Evolutionary conservation across 2,888 invertebrate genomes (phyloP), one percentile per base, ranked within the genome.

Genomic region (Trichacis sp.): DNA sequence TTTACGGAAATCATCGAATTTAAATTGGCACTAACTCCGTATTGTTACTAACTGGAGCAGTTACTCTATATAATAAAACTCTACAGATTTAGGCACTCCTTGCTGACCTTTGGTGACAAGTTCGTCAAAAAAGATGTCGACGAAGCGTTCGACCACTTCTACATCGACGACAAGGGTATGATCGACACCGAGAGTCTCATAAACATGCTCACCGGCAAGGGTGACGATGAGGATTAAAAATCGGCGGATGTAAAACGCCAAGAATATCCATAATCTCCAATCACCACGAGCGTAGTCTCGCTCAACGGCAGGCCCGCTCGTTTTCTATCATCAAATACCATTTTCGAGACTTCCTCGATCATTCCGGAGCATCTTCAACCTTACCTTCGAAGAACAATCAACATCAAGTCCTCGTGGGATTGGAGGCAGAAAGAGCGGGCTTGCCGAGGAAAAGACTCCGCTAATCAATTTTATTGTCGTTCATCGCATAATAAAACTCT

Each of bases 101-200:
- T 65, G 17, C 24, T 65, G 45, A 65, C 65, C 9, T 65, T 61
- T 19, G 65, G 65, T 30, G 65, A 65, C 14, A 65, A 65, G 42
- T 65, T 65, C 36, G 30, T 40, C 8, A 18, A 43, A 42, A 61
- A 65, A 38, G 60, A 65, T 45, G 93, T 93, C 81, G 94, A 95
- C 85, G 95, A 96, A 84, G 95, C 95, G 70, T 95, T 91, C 87
- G 95, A 95, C 87, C 93, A 94, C 87, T 94, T 96, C 91, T 92
- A 92, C 65, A 93, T 96, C 84, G 96, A 96, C 30, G 68, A 64
- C 42, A 64, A 65, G 18, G 65, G 65, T 8, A 52, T 52, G 46
- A 54, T 65, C n/a, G 65, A 65, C 50, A 65, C 65, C 3, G 60
- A 61, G 14, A 65, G 64, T 47, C 42, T 65, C 1, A 50, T 65